Evolutionary conservation across 2,797 vertebrate genomes (phyloP).

Genomic region (Sebastes glaucus): DNA sequence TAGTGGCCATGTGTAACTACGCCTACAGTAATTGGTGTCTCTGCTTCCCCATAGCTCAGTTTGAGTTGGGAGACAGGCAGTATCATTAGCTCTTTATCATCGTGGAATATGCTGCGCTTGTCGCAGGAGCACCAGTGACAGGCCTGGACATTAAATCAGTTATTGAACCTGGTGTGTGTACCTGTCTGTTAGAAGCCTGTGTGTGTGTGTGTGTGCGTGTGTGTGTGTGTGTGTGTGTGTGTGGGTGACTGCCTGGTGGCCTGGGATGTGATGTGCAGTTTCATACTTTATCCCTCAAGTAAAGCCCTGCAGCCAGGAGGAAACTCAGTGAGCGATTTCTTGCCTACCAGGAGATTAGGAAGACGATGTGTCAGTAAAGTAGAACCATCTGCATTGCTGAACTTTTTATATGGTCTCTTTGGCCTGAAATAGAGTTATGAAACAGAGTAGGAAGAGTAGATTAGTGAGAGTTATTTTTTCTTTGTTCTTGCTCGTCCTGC

Average conservation of each 20-base stretch:
- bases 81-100: slow-evolving; percentile 30
- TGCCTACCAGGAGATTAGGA: background rate
- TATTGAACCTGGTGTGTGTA: slow-evolving; percentile 3
- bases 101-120: slow-evolving; percentile 6
- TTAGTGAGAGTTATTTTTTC: background rate
- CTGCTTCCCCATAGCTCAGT: slow-evolving; percentile 4
- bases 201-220: background rate
- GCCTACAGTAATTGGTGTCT: background rate
- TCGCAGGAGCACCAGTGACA: slow-evolving; percentile 17
- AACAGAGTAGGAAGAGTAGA: background rate
- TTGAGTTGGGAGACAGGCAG: background rate
- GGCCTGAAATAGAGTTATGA: background rate
- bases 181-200: background rate
- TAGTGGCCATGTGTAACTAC: background rate
- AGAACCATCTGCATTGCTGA: background rate
- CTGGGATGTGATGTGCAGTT: background rate
- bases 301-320: background rate
- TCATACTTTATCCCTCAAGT: slow-evolving; percentile 9
- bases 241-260: background rate
- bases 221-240: no score
- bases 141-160: slow-evolving; percentile 20
- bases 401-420: background rate
- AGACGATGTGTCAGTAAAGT: background rate
- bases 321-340: background rate
- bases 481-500: background rate